Evolutionary conservation across 2,797 vertebrate genomes (phyloP).

Genomic region (Coranthus polyacanthus): DNA sequence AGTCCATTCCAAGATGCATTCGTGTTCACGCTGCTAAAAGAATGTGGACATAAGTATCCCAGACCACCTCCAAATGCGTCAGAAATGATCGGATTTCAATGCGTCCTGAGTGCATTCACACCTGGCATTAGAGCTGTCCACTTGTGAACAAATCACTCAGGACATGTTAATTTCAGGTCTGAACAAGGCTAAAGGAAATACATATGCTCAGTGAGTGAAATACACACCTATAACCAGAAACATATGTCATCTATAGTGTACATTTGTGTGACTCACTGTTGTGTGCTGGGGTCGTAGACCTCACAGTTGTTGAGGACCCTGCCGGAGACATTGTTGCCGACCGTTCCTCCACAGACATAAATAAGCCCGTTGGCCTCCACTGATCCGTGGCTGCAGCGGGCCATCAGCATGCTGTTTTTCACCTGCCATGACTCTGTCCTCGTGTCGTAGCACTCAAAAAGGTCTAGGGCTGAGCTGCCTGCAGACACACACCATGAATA

Average conservation of each 20-base stretch:
- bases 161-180: too few relatives aligned
- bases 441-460: slow-evolving; percentile 98
- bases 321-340: slow-evolving; percentile 96
- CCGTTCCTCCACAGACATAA: slow-evolving; percentile 96
- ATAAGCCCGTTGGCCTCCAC: slow-evolving; percentile 94
- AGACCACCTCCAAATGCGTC: too few relatives aligned
- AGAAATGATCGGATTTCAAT: too few relatives aligned
- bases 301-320: slow-evolving; percentile 95
- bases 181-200: too few relatives aligned
- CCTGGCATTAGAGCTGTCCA: too few relatives aligned
- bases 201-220: too few relatives aligned
- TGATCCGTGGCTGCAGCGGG: slow-evolving; percentile 96
- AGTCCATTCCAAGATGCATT: too few relatives aligned
- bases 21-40: too few relatives aligned
- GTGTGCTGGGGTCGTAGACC: slow-evolving; percentile 94
- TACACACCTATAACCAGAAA: too few relatives aligned
- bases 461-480: slow-evolving; percentile 95
- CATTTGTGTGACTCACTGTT: slow-evolving; percentile 87
- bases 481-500: slow-evolving; percentile 38
- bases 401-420: slow-evolving; percentile 95
- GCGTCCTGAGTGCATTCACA: too few relatives aligned
- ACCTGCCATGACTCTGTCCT: slow-evolving; percentile 97
- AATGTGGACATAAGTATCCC: too few relatives aligned
- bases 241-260: neutral
- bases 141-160: too few relatives aligned